Evolutionary conservation across 2,113 vertebrate species (phyloP), one percentile per base, ranked within the genome.

Genomic region (Corythaeola cristata): DNA sequence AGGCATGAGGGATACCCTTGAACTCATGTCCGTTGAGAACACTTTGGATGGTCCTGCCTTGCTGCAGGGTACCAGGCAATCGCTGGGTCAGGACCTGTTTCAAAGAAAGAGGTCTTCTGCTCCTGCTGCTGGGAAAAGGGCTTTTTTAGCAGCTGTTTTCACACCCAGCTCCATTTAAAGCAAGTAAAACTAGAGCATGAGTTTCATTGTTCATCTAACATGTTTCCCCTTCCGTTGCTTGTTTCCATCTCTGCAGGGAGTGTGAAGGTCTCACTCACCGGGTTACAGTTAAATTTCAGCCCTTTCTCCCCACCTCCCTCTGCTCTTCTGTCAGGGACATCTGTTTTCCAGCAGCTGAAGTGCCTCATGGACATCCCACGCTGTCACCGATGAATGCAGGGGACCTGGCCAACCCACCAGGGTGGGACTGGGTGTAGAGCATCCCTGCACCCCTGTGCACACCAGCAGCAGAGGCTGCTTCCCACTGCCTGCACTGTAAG

Each of bases 81-180:
- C 4, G 8, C 44, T 75, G 64, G 60, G 56, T 85, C 22, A 2
- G 66, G 53, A 91, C n/a, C 80, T 56, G 18, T 39, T 94, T 74
- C 80, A 88, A 28, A 88, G 4, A 45, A 74, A 93, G 63, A 90
- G 11, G 10, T 69, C 49, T 73, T 82, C 60, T 92, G 50, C 76
- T 91, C 44, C 89, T 75, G 77, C 71, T 82, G 58, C 69, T 88
- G 81, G 66, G 71, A 79, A 91, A 91, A n/a, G 50, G 35, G 58
- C 33, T 85, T 89, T 96, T 96, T 95, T 94, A 88, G 93, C 89
- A 82, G 93, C 69, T 91, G 66, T 85, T 97, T 96, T 96, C 93
- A 85, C 89, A 93, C 93, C 39, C 85, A 37, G 49, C 35, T 93
- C 94, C 93, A 93, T 96, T 95, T 96, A 94, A 96, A 96, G 89